A percentile compares a stretch with the other conserved stretches of the same genome.
These are phyloP conservation scores for Lepidochitona cinerea DNA, from an alignment of 2,888 invertebrate species.

Conservation along the genomic window DNA sequence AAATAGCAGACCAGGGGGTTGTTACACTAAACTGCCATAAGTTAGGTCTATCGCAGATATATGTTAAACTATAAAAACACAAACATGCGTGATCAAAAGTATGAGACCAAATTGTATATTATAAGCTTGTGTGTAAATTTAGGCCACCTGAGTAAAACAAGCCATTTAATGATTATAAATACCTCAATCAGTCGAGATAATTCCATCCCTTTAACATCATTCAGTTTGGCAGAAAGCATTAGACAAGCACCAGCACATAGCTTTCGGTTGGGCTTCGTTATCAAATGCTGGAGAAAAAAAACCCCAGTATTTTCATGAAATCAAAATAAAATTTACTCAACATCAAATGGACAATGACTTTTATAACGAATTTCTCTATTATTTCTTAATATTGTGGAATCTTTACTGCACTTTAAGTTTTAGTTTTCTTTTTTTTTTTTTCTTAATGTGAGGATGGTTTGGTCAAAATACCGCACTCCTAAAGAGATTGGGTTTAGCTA, in stretches of 20 bases:
- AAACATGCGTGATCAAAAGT: neutral
- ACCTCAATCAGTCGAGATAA: conserved; percentile 92
- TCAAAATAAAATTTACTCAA: neutral
- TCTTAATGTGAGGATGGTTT: too few relatives aligned
- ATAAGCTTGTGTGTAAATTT: too few relatives aligned
- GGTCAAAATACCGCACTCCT: too few relatives aligned
- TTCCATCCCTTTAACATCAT: conserved; percentile 93
- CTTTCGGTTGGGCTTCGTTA: conserved; percentile 96
- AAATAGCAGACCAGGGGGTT: neutral
- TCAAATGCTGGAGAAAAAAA: conserved; percentile 75
- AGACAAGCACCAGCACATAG: conserved; percentile 96
- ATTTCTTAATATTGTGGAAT: too few relatives aligned
- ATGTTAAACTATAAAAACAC: neutral
- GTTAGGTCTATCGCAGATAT: neutral
- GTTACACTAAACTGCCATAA: neutral
- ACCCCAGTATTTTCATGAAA: neutral
- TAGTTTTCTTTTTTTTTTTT: too few relatives aligned
- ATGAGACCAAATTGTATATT: too few relatives aligned
- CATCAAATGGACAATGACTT: too few relatives aligned
- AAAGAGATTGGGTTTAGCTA: too few relatives aligned
- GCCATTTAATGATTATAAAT: too few relatives aligned
- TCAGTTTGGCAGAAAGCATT: conserved; percentile 94
- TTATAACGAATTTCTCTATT: too few relatives aligned
- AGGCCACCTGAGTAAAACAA: too few relatives aligned
- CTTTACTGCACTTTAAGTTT: too few relatives aligned